A percentile compares a stretch with the other conserved stretches of the same genome.
Conservation (phyloP, 2,888 invertebrate genomes). For the Nomada hirtipes region DNA sequence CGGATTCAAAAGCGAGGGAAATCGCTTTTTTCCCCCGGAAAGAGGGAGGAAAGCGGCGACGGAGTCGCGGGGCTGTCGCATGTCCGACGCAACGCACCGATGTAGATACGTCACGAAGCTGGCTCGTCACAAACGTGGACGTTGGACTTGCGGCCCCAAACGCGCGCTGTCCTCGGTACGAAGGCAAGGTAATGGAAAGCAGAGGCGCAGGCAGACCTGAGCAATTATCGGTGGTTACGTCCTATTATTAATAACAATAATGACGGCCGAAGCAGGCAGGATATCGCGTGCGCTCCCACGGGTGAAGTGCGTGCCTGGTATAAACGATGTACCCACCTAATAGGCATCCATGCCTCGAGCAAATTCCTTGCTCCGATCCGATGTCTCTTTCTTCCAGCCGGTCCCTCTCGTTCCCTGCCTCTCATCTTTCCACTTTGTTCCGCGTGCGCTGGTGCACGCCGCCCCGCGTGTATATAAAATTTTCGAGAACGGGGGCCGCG, state of each 20-base stretch:
- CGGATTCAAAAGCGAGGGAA: too few species aligned
- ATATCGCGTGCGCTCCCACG: conserved; percentile 84
- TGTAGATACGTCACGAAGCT: too few species aligned
- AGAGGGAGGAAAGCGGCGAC: too few species aligned
- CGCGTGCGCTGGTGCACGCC: conserved; percentile 27
- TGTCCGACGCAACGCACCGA: too few species aligned
- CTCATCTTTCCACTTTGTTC: conserved; percentile 45
- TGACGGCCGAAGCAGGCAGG: conserved; percentile 76
- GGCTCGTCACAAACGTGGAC: background rate
- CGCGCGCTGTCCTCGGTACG: conserved; percentile 20
- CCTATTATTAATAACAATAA: conserved; percentile 83
- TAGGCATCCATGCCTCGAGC: conserved; percentile 82
- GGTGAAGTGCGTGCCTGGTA: conserved; percentile 82
- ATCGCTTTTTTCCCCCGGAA: too few species aligned
- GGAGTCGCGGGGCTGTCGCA: too few species aligned
- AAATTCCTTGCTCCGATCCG: conserved; percentile 77
- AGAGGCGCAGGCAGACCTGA: conserved; percentile 83
- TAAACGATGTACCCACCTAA: conserved; percentile 83
- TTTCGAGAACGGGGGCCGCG: conserved; percentile 53
- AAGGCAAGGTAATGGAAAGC: conserved; percentile 76
- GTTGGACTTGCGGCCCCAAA: background rate
- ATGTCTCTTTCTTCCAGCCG: conserved; percentile 28
- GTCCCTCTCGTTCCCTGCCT: conserved; percentile 22
- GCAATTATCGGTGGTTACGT: conserved; percentile 83
- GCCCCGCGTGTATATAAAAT: conserved; percentile 39